Base-by-base conservation (phyloP, 2,888 invertebrate species). In the Hydraecia micacea region DNA sequence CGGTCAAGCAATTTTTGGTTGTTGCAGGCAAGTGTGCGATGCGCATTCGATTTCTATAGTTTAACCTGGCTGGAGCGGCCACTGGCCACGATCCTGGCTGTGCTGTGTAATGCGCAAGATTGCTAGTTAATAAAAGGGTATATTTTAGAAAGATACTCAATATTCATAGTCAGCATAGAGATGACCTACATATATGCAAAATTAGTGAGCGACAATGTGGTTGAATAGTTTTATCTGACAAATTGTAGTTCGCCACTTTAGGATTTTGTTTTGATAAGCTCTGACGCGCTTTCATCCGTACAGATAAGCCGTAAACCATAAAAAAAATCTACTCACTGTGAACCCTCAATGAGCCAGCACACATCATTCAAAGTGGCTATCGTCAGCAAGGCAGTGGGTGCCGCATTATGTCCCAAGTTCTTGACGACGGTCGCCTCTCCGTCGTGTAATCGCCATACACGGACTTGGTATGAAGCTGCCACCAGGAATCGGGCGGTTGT, bases 321-420 rank as follows among this genome's bases (percentile, higher is more conserved):
- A 52, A 18, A 49, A 18, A 2, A 18, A 11, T 25, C 0, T 62
- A 95, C 96, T 94, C 77, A 96, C 96, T 95, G 95, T 84, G 96
- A 96, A 0, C 96, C 96, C 79, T 96, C 95, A 52, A 96, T 92
- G 2, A 96, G 91, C 95, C 96, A 96, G 80, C 94, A 93, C 0
- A 91, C 89, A 62, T 95, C 91, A 1, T 93, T 93, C 1, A 94
- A 71, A 0, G 86, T 89, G 0, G 94, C 93, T 15, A 96, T 75
- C 0, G 91, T 88, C 13, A 96, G 83, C 18, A 96, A 70, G 0
- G 94, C 95, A 0, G 93, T 91, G 15, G 94, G 92, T 0, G 95
- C 90, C 0, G 94, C 93, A n/a, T 93, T 96, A 86, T 96, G 96
- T 2, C 96, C 96, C 0, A 96, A 86, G 21, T 92, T 94, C 86